A percentile compares a stretch with the other conserved stretches of the same genome.
phyloP scores from a whole-genome alignment of 2,797 vertebrate genomes.

The Coilia nasus region DNA sequence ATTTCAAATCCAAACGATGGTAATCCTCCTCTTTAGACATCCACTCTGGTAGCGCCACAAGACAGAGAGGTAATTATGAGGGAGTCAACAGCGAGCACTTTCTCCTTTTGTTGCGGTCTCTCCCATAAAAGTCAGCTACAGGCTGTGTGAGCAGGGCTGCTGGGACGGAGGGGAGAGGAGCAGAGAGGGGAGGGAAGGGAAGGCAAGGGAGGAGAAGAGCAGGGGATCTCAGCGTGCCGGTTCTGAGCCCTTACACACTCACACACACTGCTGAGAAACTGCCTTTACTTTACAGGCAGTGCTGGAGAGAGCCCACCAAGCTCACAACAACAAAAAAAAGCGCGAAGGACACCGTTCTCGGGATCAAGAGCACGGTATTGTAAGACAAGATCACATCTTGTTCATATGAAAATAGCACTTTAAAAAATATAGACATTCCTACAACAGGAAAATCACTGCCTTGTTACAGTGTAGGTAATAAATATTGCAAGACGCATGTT shows the following conservation, averaged over 20 bases:
- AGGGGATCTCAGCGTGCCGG: background rate
- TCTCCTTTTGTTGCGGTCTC: constrained; percentile 41
- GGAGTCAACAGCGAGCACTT: constrained; percentile 44
- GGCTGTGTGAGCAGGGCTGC: background rate
- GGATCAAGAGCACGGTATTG: background rate
- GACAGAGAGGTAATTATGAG: constrained; percentile 64
- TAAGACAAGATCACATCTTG: background rate
- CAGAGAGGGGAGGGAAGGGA: background rate
- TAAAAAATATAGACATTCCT: background rate
- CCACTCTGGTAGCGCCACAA: constrained; percentile 49
- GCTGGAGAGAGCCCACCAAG: background rate
- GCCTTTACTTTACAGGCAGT: background rate
- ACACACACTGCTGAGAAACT: background rate
- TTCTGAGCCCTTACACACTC: background rate
- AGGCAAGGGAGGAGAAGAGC: constrained; percentile 16
- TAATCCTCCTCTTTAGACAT: constrained; percentile 61
- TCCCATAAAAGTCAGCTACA: constrained; percentile 34
- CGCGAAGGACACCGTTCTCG: background rate
- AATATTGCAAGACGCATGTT: background rate
- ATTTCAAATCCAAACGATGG: constrained; percentile 64
- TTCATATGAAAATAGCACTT: background rate
- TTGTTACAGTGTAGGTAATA: background rate
- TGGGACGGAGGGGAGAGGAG: background rate
- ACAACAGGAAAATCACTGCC: background rate
- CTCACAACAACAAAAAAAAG: background rate